phyloP scores from a whole-genome alignment of 2,888 invertebrate species.

The Eupithecia inturbata region DNA sequence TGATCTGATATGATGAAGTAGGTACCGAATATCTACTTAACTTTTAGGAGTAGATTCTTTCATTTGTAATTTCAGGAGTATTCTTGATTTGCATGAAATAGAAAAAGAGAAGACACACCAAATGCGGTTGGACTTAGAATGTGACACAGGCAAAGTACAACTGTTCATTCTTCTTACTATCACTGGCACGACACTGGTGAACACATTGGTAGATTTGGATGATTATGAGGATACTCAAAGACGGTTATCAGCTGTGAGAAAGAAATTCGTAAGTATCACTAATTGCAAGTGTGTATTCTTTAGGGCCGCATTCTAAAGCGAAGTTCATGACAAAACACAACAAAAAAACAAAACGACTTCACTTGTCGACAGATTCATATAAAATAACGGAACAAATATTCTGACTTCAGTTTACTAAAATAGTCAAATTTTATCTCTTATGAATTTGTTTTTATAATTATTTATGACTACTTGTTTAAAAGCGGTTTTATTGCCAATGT shows the following conservation, averaged over 20 bases:
- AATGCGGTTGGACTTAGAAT: conserved; percentile 92
- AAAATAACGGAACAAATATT: too few species aligned
- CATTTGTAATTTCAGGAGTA: conserved; percentile 73
- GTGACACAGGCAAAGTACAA: conserved; percentile 86
- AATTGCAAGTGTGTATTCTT: neutral
- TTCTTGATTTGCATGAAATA: conserved; percentile 90
- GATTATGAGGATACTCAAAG: conserved; percentile 89
- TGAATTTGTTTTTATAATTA: too few species aligned
- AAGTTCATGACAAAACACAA: too few species aligned
- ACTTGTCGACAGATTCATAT: too few species aligned
- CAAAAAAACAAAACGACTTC: too few species aligned
- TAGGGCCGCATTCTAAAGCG: too few species aligned
- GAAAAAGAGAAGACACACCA: conserved; percentile 95
- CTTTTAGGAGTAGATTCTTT: neutral
- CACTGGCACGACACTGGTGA: conserved; percentile 93
- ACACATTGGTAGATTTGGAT: conserved; percentile 93
- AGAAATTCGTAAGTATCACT: conserved; percentile 85
- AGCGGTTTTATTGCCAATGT: neutral
- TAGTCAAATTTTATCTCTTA: neutral
- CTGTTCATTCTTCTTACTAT: conserved; percentile 95
- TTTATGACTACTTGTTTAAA: neutral
- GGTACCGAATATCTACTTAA: too few species aligned
- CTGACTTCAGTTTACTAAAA: too few species aligned
- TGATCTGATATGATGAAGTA: too few species aligned
- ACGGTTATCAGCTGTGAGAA: conserved; percentile 80